A percentile compares a stretch with the other conserved stretches of the same genome.
phyloP scores from a whole-genome alignment of 2,113 vertebrate genomes.

The Cavia porcellus region DNA sequence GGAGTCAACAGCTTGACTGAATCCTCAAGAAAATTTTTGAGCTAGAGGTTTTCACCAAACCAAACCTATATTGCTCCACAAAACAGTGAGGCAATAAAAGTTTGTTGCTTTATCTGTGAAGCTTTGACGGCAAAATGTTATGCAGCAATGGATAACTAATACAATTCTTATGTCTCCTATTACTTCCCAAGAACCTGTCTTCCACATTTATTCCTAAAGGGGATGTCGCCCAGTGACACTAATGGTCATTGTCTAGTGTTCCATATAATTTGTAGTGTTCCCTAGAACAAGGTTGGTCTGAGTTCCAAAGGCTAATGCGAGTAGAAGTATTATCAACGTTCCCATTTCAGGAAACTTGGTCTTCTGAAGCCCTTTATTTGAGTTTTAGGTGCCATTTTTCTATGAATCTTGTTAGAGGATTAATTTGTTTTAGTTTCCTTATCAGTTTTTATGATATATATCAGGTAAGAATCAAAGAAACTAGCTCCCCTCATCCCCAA shows the following conservation, averaged over 20 bases:
- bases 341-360: conserved; percentile 18
- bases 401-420: background rate
- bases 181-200: background rate
- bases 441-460: background rate
- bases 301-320: background rate
- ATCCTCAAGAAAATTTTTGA: background rate
- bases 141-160: background rate
- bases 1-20: background rate
- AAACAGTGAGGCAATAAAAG: background rate
- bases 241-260: conserved; percentile 5
- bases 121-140: background rate
- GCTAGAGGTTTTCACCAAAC: background rate
- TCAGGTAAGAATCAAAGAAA: background rate
- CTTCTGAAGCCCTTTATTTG: background rate
- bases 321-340: background rate
- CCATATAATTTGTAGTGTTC: background rate
- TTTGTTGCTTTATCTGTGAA: background rate
- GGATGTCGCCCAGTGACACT: background rate
- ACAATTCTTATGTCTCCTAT: background rate
- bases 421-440: background rate
- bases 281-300: background rate
- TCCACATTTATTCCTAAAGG: conserved; percentile 34
- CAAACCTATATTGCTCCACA: background rate
- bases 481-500: background rate
- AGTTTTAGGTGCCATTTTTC: background rate